Base-by-base conservation (phyloP, 1,140 invertebrate species). In the Cyclina sinensis region DNA sequence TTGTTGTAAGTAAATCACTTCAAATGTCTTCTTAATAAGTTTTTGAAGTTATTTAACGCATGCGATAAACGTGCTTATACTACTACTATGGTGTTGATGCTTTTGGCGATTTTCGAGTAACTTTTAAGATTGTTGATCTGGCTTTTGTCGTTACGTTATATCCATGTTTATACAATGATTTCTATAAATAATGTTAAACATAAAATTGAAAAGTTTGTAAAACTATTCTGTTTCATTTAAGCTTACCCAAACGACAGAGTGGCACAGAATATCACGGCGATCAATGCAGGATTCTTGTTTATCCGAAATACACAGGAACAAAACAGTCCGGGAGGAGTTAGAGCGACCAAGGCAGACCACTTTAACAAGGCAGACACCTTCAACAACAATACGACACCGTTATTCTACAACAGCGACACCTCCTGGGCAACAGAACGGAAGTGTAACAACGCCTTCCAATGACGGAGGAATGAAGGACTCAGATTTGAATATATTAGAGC, bases 281-380 rank as follows among this genome's bases (percentile, higher is more conserved):
- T 32, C 65, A 18, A 70, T 70, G 65, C 65, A 70, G 18, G 65
- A 70, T 18, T 70, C 65, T 1, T 70, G 65, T 70, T 39, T 70
- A 70, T 37, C 65, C 21, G 65, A 70, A 70, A 70, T 70, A 35
- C 30, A 37, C 9, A 35, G 65, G 30, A 70, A 70, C 65, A 70
- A 70, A 37, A 70, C 65, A 1, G 65, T 70, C 21, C 32, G 65
- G 16, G 65, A 70, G 39, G 65, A 70, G 1, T n/a, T 37, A 37
- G 65, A 70, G 39, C 35, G 24, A 0, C 30, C 12, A 70, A 54
- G 51, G 51, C 51, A 54, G 21, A 11, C 21, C 21, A 54, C 21
- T 54, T n/a, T n/a, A n/a, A n/a, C n/a, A n/a, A n/a, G n/a, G n/a
- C n/a, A n/a, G n/a, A n/a, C n/a, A n/a, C n/a, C n/a, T n/a, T n/a